phyloP scores from a whole-genome alignment of 2,888 invertebrate species.

The Hyposoter didymator region DNA sequence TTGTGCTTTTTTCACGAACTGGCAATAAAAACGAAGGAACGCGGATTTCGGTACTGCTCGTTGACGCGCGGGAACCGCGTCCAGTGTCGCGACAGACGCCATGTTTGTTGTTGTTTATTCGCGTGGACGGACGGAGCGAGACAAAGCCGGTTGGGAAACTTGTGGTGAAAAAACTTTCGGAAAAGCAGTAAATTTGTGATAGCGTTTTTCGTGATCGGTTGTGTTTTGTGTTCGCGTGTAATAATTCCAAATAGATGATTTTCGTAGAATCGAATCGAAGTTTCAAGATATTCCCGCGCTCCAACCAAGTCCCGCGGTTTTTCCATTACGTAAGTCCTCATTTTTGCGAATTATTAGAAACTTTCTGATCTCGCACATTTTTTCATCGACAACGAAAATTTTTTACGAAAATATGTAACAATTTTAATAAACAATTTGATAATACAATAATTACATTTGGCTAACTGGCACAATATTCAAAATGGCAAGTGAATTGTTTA shows the following conservation, averaged over 20 bases:
- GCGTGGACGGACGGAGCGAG: neutral
- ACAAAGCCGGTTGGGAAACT: neutral
- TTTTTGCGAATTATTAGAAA: neutral
- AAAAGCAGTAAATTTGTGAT: neutral
- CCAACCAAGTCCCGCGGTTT: neutral
- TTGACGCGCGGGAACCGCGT: no score
- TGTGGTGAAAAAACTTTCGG: neutral
- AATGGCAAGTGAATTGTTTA: constrained; percentile 87
- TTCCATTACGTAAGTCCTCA: neutral
- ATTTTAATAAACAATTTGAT: constrained; percentile 11
- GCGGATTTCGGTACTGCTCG: neutral
- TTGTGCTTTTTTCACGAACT: neutral
- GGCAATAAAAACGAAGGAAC: neutral
- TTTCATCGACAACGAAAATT: neutral
- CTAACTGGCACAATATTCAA: constrained; percentile 88
- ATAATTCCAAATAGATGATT: neutral
- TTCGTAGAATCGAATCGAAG: neutral
- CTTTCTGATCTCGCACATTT: neutral
- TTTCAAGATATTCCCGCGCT: neutral
- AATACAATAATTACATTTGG: constrained; percentile 52
- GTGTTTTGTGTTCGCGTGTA: neutral
- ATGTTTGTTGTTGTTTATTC: constrained; percentile 11
- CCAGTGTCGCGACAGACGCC: neutral
- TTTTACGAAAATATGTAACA: constrained; percentile 13
- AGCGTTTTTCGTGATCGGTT: no score